Percentiles rank a stretch among this genome's conserved stretches.
Conservation (phyloP, 2,797 vertebrate species). For the Gymnocypris eckloni region DNA sequence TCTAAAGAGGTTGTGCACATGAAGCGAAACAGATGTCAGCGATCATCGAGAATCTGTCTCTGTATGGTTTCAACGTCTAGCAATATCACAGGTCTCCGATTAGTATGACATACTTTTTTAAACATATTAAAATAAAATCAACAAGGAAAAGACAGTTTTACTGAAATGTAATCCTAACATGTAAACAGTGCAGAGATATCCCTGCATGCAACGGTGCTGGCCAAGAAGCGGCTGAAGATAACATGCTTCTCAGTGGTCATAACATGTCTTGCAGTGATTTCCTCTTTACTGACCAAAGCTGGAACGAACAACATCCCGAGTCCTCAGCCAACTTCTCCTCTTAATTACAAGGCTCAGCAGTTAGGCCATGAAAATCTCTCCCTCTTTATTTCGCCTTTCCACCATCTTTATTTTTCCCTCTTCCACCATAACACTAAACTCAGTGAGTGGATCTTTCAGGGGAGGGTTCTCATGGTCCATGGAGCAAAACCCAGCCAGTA, state of each 20-base stretch:
- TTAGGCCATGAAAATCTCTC: slow-evolving; percentile 50
- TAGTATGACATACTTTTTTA: slow-evolving; percentile 34
- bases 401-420: slow-evolving; percentile 21
- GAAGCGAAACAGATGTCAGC: slow-evolving; percentile 37
- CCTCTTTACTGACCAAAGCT: slow-evolving; percentile 60
- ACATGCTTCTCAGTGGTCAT: slow-evolving; percentile 25
- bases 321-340: slow-evolving; percentile 54
- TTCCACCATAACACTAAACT: slow-evolving; percentile 52
- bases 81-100: slow-evolving; percentile 2
- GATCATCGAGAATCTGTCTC: slow-evolving; percentile 17
- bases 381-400: not conserved
- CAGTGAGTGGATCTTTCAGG: slow-evolving; percentile 38
- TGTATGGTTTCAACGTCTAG: slow-evolving; percentile 22
- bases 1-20: not conserved
- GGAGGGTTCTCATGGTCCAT: slow-evolving; percentile 32
- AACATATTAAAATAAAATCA: slow-evolving; percentile 18
- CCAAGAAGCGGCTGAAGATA: slow-evolving; percentile 29
- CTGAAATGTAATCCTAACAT: not conserved
- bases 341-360: slow-evolving; percentile 63
- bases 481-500: slow-evolving; percentile 39
- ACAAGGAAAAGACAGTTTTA: slow-evolving; percentile 15
- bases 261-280: slow-evolving; percentile 61
- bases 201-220: not conserved
- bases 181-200: slow-evolving; percentile 27
- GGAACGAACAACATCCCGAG: slow-evolving; percentile 58